Evolutionary conservation across 1,140 invertebrate genomes (phyloP).

Genomic region (Pogonomyrmex barbatus): DNA sequence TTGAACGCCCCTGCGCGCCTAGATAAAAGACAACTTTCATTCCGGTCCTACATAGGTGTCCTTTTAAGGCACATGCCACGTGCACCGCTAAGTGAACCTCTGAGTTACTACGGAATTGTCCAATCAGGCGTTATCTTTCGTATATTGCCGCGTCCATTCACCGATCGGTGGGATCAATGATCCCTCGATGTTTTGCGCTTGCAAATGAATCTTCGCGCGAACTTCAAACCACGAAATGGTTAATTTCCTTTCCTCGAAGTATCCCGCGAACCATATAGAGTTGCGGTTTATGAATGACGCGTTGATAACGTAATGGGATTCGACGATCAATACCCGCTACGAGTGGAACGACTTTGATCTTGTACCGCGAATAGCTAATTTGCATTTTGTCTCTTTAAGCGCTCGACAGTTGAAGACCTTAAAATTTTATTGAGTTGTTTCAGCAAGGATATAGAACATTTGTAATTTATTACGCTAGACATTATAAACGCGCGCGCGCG

Average conservation of each 20-base stretch:
- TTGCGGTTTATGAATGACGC: constrained; percentile 2
- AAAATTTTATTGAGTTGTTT: neutral
- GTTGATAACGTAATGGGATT: neutral
- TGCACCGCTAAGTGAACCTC: constrained; percentile 62
- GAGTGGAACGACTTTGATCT: constrained; percentile 7
- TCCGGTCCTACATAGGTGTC: constrained; percentile 53
- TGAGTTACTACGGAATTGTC: constrained; percentile 64
- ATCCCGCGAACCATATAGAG: neutral
- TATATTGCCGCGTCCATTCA: constrained; percentile 59
- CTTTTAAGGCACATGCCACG: constrained; percentile 71
- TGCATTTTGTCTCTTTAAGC: neutral
- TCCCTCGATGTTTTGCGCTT: constrained; percentile 32
- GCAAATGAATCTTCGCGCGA: constrained; percentile 9
- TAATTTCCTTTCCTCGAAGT: neutral
- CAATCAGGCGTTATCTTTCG: constrained; percentile 61
- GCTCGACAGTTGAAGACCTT: neutral
- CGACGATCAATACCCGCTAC: neutral
- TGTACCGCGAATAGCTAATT: neutral
- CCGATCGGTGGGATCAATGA: constrained; percentile 64
- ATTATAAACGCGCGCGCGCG: too few species aligned
- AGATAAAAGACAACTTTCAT: constrained; percentile 69
- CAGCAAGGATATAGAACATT: neutral
- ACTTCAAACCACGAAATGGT: constrained; percentile 1
- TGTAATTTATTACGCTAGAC: too few species aligned
- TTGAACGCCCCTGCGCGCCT: constrained; percentile 7